Conservation (phyloP, 2,888 invertebrate species). For the Microdon myrmicae region DNA sequence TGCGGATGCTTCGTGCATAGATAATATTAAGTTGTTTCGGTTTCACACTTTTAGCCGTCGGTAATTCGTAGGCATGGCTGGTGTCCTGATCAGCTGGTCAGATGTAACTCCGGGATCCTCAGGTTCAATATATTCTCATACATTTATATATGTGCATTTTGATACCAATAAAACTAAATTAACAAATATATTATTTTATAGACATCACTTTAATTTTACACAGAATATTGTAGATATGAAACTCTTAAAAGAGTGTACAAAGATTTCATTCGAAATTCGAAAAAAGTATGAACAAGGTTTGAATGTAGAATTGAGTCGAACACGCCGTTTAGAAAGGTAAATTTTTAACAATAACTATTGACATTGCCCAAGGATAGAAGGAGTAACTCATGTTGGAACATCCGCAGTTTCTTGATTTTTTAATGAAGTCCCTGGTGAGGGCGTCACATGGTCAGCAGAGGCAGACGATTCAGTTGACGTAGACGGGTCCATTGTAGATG, state of each 20-base stretch:
- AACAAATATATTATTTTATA: constrained; percentile 33
- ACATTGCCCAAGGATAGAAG: constrained; percentile 45
- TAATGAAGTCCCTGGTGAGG: no score
- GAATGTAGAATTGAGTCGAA: constrained; percentile 14
- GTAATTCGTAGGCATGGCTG: no score
- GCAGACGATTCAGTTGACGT: constrained; percentile 29
- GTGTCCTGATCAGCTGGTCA: no score
- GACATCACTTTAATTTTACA: constrained; percentile 32
- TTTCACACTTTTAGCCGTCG: no score
- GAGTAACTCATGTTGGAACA: constrained; percentile 15
- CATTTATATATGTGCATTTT: constrained; percentile 36
- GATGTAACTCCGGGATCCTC: no score
- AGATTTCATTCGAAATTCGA: background rate
- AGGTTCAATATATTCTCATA: constrained; percentile 16
- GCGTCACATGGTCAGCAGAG: constrained; percentile 4
- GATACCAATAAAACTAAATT: constrained; percentile 43
- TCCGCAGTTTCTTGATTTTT: constrained; percentile 24
- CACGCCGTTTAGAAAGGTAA: constrained; percentile 37
- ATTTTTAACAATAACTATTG: constrained; percentile 45
- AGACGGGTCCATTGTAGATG: constrained; percentile 33
- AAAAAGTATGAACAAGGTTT: constrained; percentile 8
- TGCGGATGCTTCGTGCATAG: no score
- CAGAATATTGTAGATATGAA: constrained; percentile 14
- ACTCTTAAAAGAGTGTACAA: no score
- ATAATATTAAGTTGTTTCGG: no score